These are phyloP conservation scores for Spodoptera picta DNA, from an alignment of 2,888 invertebrate genomes.

Conservation along the genomic window DNA sequence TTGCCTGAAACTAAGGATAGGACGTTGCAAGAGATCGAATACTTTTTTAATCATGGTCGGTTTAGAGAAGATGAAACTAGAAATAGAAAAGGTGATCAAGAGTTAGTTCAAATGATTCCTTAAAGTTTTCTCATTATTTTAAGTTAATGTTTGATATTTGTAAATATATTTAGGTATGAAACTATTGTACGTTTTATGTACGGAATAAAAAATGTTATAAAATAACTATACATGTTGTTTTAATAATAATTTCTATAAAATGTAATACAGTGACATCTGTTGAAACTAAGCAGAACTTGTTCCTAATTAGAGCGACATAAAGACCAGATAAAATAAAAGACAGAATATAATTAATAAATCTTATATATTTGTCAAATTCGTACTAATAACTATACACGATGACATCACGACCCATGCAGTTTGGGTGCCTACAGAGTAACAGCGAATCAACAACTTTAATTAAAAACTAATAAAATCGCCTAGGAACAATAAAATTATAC, in stretches of 20 bases:
- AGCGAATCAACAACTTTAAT: constrained; percentile 26
- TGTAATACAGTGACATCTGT: constrained; percentile 23
- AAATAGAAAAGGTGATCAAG: constrained; percentile 9
- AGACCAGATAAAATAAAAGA: constrained; percentile 7
- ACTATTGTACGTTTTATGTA: no score
- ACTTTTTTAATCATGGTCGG: constrained; percentile 56
- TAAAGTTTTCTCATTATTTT: background rate
- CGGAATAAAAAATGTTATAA: no score
- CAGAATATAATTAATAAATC: constrained; percentile 60
- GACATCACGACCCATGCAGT: constrained; percentile 59
- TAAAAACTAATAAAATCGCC: constrained; percentile 41
- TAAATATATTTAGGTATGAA: no score
- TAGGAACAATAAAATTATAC: constrained; percentile 58
- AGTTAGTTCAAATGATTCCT: constrained; percentile 42
- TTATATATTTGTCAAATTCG: constrained; percentile 77
- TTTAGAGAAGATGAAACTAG: constrained; percentile 35
- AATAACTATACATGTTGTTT: no score
- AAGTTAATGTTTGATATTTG: background rate
- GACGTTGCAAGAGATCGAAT: constrained; percentile 63
- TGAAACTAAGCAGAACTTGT: background rate
- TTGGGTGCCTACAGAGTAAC: constrained; percentile 49
- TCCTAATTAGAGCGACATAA: background rate
- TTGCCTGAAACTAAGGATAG: constrained; percentile 65
- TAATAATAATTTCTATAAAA: no score
- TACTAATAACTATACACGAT: constrained; percentile 70